phyloP scores from a whole-genome alignment of 2,113 vertebrate genomes.

The Taurulus bubalis region DNA sequence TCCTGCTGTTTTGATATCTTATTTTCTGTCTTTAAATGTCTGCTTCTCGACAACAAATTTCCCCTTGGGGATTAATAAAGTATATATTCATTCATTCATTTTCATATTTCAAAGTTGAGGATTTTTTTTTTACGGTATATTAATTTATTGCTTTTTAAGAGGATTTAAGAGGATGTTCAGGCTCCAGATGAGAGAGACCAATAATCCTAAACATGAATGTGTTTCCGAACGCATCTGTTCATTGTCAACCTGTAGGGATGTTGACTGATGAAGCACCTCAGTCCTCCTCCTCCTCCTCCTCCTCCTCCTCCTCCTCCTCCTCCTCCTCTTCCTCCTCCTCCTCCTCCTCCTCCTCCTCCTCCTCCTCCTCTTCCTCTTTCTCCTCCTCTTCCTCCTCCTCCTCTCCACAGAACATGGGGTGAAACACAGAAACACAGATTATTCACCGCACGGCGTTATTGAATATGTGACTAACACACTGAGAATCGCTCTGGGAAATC shows the following conservation, averaged over 20 bases:
- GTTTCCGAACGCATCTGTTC: constrained; percentile 67
- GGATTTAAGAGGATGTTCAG: constrained; percentile 29
- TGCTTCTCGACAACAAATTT: too few species aligned
- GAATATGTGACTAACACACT: constrained; percentile 84
- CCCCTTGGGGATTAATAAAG: too few species aligned
- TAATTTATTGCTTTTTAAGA: too few species aligned
- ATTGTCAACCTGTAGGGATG: constrained; percentile 72
- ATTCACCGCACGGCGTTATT: constrained; percentile 80
- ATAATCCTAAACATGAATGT: constrained; percentile 64
- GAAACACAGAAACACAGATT: constrained; percentile 77
- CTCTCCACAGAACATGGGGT: constrained; percentile 28
- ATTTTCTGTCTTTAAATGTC: too few species aligned
- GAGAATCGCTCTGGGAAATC: constrained; percentile 83
- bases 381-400: not conserved
- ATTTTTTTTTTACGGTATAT: too few species aligned
- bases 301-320: too few species aligned
- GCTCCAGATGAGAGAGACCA: constrained; percentile 59
- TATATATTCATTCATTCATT: too few species aligned
- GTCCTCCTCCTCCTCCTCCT: not conserved
- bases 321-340: too few species aligned
- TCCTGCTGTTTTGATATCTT: too few species aligned
- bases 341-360: not conserved
- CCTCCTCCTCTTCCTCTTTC: constrained; percentile 44
- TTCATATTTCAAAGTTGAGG: too few species aligned
- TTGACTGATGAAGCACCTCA: constrained; percentile 76